phyloP scores from a whole-genome alignment of 2,888 invertebrate genomes.

The Lasioglossum pauxillum region DNA sequence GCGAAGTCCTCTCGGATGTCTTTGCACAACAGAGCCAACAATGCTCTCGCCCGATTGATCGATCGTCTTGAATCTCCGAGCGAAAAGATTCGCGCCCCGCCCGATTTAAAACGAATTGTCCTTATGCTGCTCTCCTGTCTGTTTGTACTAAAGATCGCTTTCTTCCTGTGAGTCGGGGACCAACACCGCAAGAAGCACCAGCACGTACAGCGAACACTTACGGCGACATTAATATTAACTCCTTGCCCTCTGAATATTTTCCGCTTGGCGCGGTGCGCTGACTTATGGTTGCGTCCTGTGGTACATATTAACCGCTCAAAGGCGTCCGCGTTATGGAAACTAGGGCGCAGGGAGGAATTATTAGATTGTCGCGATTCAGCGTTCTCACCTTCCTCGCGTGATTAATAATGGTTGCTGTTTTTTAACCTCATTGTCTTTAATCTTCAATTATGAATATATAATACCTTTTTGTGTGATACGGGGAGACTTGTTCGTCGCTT shows the following conservation, averaged over 20 bases:
- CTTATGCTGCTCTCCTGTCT: background rate
- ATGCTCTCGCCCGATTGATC: conserved; percentile 29
- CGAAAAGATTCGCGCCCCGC: conserved; percentile 15
- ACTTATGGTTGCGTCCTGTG: conserved; percentile 14
- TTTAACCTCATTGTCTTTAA: background rate
- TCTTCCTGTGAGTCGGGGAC: background rate
- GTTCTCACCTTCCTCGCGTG: too few relatives aligned
- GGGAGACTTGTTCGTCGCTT: background rate
- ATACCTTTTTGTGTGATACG: too few relatives aligned
- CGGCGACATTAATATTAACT: conserved; percentile 17
- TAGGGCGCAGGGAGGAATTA: background rate
- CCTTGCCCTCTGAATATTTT: background rate
- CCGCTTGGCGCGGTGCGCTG: background rate
- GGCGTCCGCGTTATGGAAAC: background rate
- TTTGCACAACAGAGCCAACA: conserved; percentile 5
- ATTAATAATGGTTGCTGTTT: background rate
- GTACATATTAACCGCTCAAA: background rate
- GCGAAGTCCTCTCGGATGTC: background rate
- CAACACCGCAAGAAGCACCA: background rate
- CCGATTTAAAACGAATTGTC: conserved; percentile 12
- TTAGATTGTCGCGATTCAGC: background rate
- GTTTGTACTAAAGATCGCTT: background rate
- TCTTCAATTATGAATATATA: background rate
- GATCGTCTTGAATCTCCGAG: conserved; percentile 30
- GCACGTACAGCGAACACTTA: background rate